Base-by-base conservation (phyloP, 2,797 vertebrate genomes). In the Dermochelys coriacea region DNA sequence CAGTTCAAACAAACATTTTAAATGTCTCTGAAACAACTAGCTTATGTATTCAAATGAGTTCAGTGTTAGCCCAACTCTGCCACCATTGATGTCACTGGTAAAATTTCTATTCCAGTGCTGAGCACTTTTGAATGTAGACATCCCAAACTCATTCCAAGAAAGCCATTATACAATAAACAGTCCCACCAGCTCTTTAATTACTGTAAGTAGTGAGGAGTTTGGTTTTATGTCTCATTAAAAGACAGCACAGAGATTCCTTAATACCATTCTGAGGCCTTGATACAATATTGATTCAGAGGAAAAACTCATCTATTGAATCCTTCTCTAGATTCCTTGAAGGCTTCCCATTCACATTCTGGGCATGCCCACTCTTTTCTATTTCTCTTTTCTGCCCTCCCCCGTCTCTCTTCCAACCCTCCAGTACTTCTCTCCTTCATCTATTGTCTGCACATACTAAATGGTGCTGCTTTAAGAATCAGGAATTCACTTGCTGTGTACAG, bases 121-220 rank as follows among this genome's bases (percentile, higher is more conserved):
- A 41, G 41, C 71, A 45, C 12, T 75, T 75, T 12, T 45, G 41
- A 75, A 75, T 27, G 41, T 75, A 47, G 27, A 7, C 45, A 25
- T 75, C 14, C 74, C 74, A 47, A 31, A 45, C 12, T 64, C 71
- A 79, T 57, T 5, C 10, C 47, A 34, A 55, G 59, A 87, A 84
- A 85, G 75, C 5, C 61, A 55, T 61, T 87, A 57, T 41, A 16
- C 19, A 80, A 21, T 27, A 81, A 41, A 55, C 23, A 50, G 41
- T 55, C 19, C 41, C 41, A 80, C 1, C 10, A 47, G 79, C 95
- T 94, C 85, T 57, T 81, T 55, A 94, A 54, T 90, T 91, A 89
- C 50, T 59, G 91, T 79, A 92, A 86, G 27, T 31, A 91, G 96
- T 88, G 8, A 84, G n/a, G 5, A 89, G 19, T 6, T 23, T 90